Evolutionary conservation across 2,113 vertebrate genomes (phyloP), one percentile per base, ranked within the genome.

Genomic region (Cheirogaleus medius): DNA sequence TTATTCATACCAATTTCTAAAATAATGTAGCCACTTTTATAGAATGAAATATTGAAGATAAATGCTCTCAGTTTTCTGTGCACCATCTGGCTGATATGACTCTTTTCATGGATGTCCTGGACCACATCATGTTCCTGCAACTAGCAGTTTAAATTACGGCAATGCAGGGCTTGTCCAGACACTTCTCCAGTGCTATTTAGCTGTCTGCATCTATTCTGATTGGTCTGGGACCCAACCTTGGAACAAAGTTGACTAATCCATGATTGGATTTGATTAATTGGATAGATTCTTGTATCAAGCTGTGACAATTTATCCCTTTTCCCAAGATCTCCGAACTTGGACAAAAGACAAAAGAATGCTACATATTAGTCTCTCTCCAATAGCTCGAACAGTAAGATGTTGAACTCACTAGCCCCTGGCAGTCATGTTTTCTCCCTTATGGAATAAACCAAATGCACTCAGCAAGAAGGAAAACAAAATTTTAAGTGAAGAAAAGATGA

Each of bases 1-100:
- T 88, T 69, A 92, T 89, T 86, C 77, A 74, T 87, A 66, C 4
- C 2, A 23, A 34, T 93, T 91, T 95, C 21, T 58, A 66, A 95
- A 96, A 54, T 42, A 20, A 6, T 60, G 13, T 74, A 25, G 1
- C 11, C 29, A 29, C 27, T 90, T 94, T 88, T 25, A 80, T 37
- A 47, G 37, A 81, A 68, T 37, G 29, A 29, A 34, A 37, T 58
- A 1, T 42, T 85, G 32, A 81, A 76, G 4, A 82, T 68, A 11
- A 77, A 1, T 73, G 32, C 27, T 73, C 20, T 12, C 6, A 18
- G 5, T 68, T 94, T 81, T 87, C 21, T 84, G 34, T n/a, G 74
- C 69, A 78, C 8, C 52, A 94, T 29, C 37, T 83, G 12, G 17
- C 52, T 63, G n/a, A 60, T 23, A 13, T 14, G 23, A 54, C 0